A percentile compares a stretch with the other conserved stretches of the same genome.
phyloP scores from a whole-genome alignment of 2,113 vertebrate species.

The Gymnorhina tibicen region DNA sequence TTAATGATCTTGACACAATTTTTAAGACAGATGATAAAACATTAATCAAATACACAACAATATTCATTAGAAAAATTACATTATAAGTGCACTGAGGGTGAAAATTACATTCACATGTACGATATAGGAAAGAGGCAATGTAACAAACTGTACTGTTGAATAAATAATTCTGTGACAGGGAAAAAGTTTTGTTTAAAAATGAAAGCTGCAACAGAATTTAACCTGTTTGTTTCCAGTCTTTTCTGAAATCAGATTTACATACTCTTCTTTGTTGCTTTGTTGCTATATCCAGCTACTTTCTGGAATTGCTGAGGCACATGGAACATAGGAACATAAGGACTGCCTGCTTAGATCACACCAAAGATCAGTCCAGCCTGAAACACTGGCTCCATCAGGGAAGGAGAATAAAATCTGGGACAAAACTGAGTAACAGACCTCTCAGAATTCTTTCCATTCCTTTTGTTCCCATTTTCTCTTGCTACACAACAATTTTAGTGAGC shows the following conservation, averaged over 20 bases:
- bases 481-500: not conserved
- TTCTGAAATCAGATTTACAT: not conserved
- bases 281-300: not conserved
- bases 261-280: not conserved
- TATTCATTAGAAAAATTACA: conserved; percentile 34
- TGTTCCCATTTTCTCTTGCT: not conserved
- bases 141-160: conserved; percentile 36
- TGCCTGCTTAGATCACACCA: not conserved
- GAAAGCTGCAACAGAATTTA: not conserved
- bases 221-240: not conserved
- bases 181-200: conserved; percentile 12
- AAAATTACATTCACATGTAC: not conserved
- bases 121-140: not conserved
- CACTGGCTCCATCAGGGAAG: not conserved
- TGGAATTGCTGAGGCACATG: not conserved
- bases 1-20: not conserved
- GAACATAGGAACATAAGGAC: not conserved
- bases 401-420: not conserved
- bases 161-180: not conserved
- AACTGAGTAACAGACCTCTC: not conserved
- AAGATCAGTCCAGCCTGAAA: not conserved
- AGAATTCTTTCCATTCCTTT: not conserved
- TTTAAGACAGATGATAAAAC: not conserved
- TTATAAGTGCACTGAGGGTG: conserved; percentile 5
- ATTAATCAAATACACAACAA: not conserved